phyloP scores from a whole-genome alignment of 92 coral and sea anemone species.

The Phenganax marumi region DNA sequence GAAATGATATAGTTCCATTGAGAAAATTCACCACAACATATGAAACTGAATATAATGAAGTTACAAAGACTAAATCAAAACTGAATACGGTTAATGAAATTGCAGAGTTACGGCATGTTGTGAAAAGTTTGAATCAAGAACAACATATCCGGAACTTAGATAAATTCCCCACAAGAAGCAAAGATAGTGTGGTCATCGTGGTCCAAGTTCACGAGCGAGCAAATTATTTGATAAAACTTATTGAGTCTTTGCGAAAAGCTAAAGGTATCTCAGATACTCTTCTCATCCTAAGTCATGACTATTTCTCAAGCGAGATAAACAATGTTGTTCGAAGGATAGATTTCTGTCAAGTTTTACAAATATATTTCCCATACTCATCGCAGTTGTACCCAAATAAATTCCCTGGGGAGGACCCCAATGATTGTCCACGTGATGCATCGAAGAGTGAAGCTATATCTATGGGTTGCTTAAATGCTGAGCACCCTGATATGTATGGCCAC shows the following conservation, averaged over 20 bases:
- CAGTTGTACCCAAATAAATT: constrained; percentile 88
- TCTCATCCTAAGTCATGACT: constrained; percentile 83
- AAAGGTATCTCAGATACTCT: constrained; percentile 74
- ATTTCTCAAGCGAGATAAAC: constrained; percentile 69
- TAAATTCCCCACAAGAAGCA: constrained; percentile 57
- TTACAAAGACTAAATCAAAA: not conserved
- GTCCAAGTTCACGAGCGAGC: constrained; percentile 88
- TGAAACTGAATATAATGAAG: not conserved
- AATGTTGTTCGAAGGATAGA: constrained; percentile 65
- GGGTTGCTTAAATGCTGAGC: constrained; percentile 80
- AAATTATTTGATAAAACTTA: constrained; percentile 71
- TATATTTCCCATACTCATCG: constrained; percentile 82
- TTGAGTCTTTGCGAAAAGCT: constrained; percentile 67
- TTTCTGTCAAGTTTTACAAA: constrained; percentile 90
- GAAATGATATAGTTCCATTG: not conserved
- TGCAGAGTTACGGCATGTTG: constrained; percentile 57
- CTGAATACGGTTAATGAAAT: constrained; percentile 43
- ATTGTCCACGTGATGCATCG: constrained; percentile 78
- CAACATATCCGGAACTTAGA: constrained; percentile 62
- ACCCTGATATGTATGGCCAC: constrained; percentile 96
- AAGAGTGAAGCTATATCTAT: constrained; percentile 62
- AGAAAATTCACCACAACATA: not conserved
- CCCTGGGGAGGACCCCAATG: constrained; percentile 92
- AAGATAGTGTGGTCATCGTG: constrained; percentile 67
- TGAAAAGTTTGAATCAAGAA: constrained; percentile 52